A percentile compares a stretch with the other conserved stretches of the same genome.
These are phyloP conservation scores for Philantomba maxwellii DNA, from an alignment of 2,113 vertebrate genomes.

Conservation along the genomic window DNA sequence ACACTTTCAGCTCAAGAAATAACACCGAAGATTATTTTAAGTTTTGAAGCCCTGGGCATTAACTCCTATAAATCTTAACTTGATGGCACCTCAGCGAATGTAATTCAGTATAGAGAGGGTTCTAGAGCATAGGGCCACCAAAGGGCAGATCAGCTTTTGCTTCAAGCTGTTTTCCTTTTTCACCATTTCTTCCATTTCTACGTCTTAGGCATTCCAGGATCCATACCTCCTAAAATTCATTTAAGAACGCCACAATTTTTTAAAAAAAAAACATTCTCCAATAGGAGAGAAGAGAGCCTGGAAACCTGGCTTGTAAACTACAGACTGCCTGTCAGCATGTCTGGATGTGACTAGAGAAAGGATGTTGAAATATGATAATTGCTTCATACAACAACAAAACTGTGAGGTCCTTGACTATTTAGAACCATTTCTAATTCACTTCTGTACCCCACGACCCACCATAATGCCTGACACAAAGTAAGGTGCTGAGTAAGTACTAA, in stretches of 20 bases:
- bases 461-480: neutral
- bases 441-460: neutral
- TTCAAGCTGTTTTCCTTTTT: neutral
- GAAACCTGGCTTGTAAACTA: neutral
- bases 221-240: neutral
- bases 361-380: neutral
- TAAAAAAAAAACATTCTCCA: neutral
- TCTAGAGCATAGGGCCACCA: neutral
- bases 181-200: constrained; percentile 4
- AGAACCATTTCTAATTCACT: neutral
- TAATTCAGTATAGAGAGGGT: neutral
- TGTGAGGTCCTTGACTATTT: neutral
- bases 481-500: neutral
- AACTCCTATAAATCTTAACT: neutral
- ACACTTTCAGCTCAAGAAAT: neutral
- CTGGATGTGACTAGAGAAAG: neutral
- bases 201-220: neutral
- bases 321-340: neutral
- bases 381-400: neutral
- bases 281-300: neutral
- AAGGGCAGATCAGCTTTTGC: neutral
- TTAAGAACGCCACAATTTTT: neutral
- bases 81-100: neutral
- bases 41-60: neutral
- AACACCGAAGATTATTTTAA: neutral